Base-by-base conservation (phyloP, 2,888 invertebrate species). In the Tipula lateralis region DNA sequence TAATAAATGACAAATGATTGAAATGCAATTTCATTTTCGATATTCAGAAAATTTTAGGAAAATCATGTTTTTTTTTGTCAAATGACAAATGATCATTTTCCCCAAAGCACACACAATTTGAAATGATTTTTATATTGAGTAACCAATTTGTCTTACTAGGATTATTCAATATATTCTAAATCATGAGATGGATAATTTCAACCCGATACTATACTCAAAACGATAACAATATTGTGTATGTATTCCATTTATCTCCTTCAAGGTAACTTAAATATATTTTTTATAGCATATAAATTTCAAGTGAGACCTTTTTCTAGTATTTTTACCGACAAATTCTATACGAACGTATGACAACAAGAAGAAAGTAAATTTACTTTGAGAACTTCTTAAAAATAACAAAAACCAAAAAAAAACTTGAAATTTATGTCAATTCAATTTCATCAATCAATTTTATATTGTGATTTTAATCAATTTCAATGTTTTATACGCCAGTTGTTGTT, bases 361-460 rank as follows among this genome's bases (percentile, higher is more conserved):
- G 9, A 66, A 44, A 66, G 24, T 66, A 66, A 24, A 66, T 66
- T 66, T 24, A 66, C 13, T 66, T 66, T 66, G 9, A 12, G 66
- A 66, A 66, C 66, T 66, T 66, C 66, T 66, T 66, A 66, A 66
- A 39, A 66, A 66, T 50, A 50, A 16, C 50, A 19, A 50, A 19
- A 50, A n/a, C 12, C n/a, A 44, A n/a, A 44, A 44, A 9, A 36
- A 16, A 66, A 66, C 66, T 66, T 66, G 66, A 66, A n/a, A 66
- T 66, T 66, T 66, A 66, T 66, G 66, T 66, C 66, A 66, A 66
- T 66, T 66, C 66, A 66, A 66, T 66, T 66, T 66, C 66, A 66
- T 66, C 66, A 66, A 66, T 66, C 66, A 66, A 66, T 24, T 66
- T 66, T 66, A 66, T 66, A 24, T 66, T 66, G 66, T 66, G 66